Evolutionary conservation across 2,888 invertebrate genomes (phyloP).

Genomic region (Nomada goodeniana): DNA sequence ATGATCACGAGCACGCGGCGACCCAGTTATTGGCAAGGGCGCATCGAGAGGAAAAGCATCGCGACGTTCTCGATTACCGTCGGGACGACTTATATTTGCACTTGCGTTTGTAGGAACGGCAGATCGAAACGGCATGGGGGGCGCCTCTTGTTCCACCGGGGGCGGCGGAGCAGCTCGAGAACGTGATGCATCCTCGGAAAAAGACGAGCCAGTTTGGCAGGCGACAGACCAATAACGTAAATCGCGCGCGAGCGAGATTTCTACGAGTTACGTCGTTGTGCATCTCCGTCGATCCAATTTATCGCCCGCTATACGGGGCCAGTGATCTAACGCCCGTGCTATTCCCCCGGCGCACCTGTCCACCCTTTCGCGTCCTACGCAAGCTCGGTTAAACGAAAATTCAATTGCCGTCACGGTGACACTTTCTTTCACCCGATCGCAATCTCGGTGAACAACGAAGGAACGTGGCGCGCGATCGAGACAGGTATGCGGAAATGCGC

Average conservation of each 20-base stretch:
- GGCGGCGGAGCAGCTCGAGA: background rate
- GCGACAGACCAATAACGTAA: constrained; percentile 33
- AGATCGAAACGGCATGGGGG: background rate
- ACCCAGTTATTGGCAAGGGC: background rate
- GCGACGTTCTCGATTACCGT: background rate
- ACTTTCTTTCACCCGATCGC: background rate
- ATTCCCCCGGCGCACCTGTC: background rate
- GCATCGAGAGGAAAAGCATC: too few species aligned
- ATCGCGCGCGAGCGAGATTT: constrained; percentile 15
- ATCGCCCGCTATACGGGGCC: background rate
- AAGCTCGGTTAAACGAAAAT: background rate
- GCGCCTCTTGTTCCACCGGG: background rate
- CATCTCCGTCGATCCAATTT: background rate
- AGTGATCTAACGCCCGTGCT: constrained; percentile 14
- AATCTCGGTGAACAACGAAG: background rate
- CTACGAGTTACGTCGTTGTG: constrained; percentile 20
- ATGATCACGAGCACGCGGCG: background rate
- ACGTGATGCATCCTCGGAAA: background rate
- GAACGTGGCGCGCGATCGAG: background rate
- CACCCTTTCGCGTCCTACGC: background rate
- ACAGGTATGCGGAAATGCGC: constrained; percentile 12
- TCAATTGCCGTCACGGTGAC: background rate
- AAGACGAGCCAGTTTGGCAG: constrained; percentile 30
- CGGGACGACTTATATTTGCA: background rate
- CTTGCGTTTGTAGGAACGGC: background rate